These are phyloP conservation scores for Nephrocerus scutellatus DNA, from an alignment of 2,888 invertebrate genomes.

Conservation along the genomic window DNA sequence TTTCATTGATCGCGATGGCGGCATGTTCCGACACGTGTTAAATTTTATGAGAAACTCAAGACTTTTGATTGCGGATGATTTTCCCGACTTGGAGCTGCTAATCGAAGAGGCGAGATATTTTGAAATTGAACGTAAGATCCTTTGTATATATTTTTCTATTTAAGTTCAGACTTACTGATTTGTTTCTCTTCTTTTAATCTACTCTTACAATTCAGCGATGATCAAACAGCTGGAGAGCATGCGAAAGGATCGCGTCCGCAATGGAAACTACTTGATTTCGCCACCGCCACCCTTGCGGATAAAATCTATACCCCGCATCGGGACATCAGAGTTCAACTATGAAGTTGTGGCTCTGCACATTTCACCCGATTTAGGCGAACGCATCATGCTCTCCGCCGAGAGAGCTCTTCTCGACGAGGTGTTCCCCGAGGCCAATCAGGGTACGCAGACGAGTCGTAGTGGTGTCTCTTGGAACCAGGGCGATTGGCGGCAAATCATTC, in stretches of 20 bases:
- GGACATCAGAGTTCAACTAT: conserved; percentile 50
- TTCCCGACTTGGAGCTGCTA: conserved; percentile 77
- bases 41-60: conserved; percentile 92
- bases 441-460: conserved; percentile 67
- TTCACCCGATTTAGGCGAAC: conserved; percentile 71
- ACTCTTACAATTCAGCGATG: conserved; percentile 57
- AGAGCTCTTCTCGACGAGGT: conserved; percentile 68
- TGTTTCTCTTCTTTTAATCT: not conserved
- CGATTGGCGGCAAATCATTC: conserved; percentile 73
- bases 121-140: conserved; percentile 73
- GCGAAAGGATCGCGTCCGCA: conserved; percentile 62
- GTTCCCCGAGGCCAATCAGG: conserved; percentile 70
- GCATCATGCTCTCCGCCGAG: conserved; percentile 76
- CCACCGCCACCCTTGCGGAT: conserved; percentile 44
- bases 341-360: conserved; percentile 76
- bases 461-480: conserved; percentile 76
- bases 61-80: conserved; percentile 79
- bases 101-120: conserved; percentile 88
- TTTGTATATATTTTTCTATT: too few species aligned
- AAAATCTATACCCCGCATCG: conserved; percentile 37
- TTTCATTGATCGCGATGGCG: conserved; percentile 97
- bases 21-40: conserved; percentile 94
- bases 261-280: conserved; percentile 50
- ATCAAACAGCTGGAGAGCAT: conserved; percentile 64
- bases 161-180: not conserved